Base-by-base conservation (phyloP, 1,140 invertebrate genomes). In the Plodia interpunctella region DNA sequence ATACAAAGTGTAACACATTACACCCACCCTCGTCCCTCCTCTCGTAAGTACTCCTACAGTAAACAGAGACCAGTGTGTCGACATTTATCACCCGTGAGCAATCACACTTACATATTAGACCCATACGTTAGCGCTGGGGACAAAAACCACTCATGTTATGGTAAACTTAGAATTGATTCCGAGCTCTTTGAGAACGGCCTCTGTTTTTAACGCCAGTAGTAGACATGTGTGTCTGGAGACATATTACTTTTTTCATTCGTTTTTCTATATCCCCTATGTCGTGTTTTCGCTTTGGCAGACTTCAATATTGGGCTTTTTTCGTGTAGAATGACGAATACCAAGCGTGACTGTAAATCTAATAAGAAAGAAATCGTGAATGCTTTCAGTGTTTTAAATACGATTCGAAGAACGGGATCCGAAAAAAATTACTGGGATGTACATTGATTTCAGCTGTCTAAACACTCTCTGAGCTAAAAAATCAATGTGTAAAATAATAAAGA, bases 91-190 rank as follows among this genome's bases (percentile, higher is more conserved):
- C 64, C 68, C 65, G 32, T 30, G 54, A 66, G 66, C 73, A 72
- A 78, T 74, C 68, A 67, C 66, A 65, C 66, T 72, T 70, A 78
- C 72, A 70, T 72, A 82, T 82, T 78, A 80, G 69, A 28, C 56
- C 66, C 73, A 80, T 76, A 71, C 68, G 76, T 80, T 73, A 73
- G 62, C 53, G 59, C 58, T 57, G 62, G n/a, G 60, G 72, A 73
- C 72, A 78, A 83, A 80, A 81, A 80, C 57, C 74, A 73, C 63
- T 60, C 67, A 30, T 69, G 63, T 74, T 79, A 79, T 80, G 79
- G 78, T 84, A 82, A 82, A 82, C 72, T 76, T 72, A 66, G 66
- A 74, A 84, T 84, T 79, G 81, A 84, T 84, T 78, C 74, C 62
- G 70, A 69, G 62, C 50, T 75, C 65, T 74, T 76, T 76, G 77